Evolutionary conservation across 2,888 invertebrate genomes (phyloP), one percentile per base, ranked within the genome.

Genomic region (Pristionchus entomophagus): DNA sequence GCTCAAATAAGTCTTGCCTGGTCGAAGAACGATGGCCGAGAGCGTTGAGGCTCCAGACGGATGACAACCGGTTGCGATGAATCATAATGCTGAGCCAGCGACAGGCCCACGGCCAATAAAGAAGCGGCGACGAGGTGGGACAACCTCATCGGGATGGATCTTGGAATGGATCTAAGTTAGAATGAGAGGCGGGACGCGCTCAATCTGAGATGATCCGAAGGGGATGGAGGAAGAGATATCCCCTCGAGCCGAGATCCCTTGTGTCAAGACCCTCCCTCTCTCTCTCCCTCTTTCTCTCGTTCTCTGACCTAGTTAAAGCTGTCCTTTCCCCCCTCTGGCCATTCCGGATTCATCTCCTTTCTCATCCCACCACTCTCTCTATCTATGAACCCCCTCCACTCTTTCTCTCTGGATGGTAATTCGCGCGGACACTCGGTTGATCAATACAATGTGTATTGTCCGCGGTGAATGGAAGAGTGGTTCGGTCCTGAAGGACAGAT

Each of bases 11-110:
- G 32, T 49, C 8, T 86, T 80, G 89, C 90, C 83, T 87, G 87
- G 86, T 87, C 87, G 12, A 90, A 59, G 77, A 90, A 90, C 38
- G 87, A 84, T 41, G 89, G 89, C 81, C 89, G 49, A 10, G 77
- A 83, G 17, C 73, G 88, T 65, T 87, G 88, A 17, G 89, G 89
- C 17, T 88, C 87, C 14, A 91, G 87, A 19, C 88, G 87, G 51
- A 91, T 90, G 53, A 91, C 87, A 14, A 91, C 89, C 10, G 91
- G 90, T 35, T 85, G 83, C 51, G 86, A 85, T 41, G 89, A 86
- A 73, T 91, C 91, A 26, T 86, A n/a, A n/a, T n/a, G 87, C 69
- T 87, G 89, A 73, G 85, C 88, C 62, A 87, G 87, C 22, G 80
- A 69, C 65, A 73, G 41, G 26, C 87, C 88, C 62, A 88, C 53